Base-by-base conservation (phyloP, 2,113 vertebrate species). In the Albula goreensis region DNA sequence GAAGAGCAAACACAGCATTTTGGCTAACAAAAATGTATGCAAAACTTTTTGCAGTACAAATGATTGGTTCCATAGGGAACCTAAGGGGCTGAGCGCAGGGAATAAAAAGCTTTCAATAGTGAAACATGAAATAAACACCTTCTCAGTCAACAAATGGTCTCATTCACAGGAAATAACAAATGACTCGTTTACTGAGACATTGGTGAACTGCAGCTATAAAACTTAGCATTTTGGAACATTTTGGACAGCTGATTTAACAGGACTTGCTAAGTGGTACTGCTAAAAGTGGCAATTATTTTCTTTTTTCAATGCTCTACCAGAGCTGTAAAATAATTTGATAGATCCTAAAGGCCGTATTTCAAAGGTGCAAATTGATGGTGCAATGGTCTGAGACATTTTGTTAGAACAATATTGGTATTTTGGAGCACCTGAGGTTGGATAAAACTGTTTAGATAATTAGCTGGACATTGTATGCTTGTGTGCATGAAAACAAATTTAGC, bases 41-140 rank as follows among this genome's bases (percentile, higher is more conserved):
- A 83, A 48, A 83, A 78, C 49, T 52, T 90, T 90, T 88, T 83
- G 79, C 63, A 0, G 51, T 83, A 22, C 88, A 74, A 89, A 80
- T 83, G 50, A 87, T 87, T 89, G 17, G 19, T 57, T 31, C 84
- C 22, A 86, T 63, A 86, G n/a, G 74, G 22, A 87, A 88, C 6
- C 19, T 41, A 51, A 60, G 82, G 50, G 19, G 6, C 81, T 85
- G 53, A 15, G 81, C 41, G 10, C 10, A 57, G 53, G 81, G 41
- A 10, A 56, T 9, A 12, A 56, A 83, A 83, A 83, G 25, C 56
- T 41, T 82, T 82, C n/a, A 88, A 49, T 87, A 85, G 78, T 81
- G 49, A 48, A 87, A 56, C 87, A 82, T 84, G 78, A 88, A 88
- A 88, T 87, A 89, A 90, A 87, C 90, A 88, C 85, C 51, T 84